Base-by-base conservation (phyloP, 1,140 invertebrate species). In the Ips nitidus region DNA sequence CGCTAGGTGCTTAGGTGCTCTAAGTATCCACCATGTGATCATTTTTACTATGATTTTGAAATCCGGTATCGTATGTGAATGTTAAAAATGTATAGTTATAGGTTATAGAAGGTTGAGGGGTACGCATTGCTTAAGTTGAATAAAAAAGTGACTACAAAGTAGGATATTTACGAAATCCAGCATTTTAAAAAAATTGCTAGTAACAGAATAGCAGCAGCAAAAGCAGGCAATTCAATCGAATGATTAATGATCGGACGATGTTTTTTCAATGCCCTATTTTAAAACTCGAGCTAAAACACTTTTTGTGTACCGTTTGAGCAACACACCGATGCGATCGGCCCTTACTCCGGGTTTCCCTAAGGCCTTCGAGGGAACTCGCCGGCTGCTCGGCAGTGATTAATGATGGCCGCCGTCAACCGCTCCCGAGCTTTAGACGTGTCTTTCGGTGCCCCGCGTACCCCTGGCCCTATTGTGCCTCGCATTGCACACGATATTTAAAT, bases 341-440 rank as follows among this genome's bases (percentile, higher is more conserved):
- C 63, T 66, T 66, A 74, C 73, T 71, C 69, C 58, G 69, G 69
- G 56, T 66, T 66, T 47, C 50, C 57, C 62, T 55, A 66, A 66
- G 65, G 57, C 69, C 71, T 69, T 68, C 59, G 43, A 59, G 63
- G 64, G 64, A 69, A 66, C 66, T 77, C 75, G 76, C 76, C 77
- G 77, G 75, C 78, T 76, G 73, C 76, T 75, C 74, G 50, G 69
- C 72, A 65, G 75, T 79, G 77, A 79, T 79, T 78, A 79, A 79
- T 79, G 78, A 79, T 79, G 57, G 58, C 71, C 57, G 58, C 70
- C 71, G 78, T 79, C 78, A 78, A 73, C 76, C 73, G 77, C 71
- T 78, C 75, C 77, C 78, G 77, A 79, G 78, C 77, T 79, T 79
- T 79, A 78, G 77, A 79, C 77, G 75, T 78, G 77, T 79, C 77